A percentile compares a stretch with the other conserved stretches of the same genome.
Conservation (phyloP, 1,140 invertebrate species). For the Plodia interpunctella region DNA sequence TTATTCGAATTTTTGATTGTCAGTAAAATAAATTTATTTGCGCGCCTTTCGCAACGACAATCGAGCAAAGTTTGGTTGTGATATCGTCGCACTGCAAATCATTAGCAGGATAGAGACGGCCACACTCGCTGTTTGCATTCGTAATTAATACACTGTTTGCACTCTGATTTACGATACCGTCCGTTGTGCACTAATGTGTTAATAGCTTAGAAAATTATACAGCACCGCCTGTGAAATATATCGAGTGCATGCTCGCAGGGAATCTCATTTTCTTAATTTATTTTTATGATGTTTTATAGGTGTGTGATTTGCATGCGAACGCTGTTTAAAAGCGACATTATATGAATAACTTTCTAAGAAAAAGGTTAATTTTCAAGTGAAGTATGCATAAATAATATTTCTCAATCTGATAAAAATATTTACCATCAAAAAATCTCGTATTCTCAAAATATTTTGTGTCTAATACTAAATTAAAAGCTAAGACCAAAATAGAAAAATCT, state of each 20-base stretch:
- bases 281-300: neutral
- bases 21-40: neutral
- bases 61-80: neutral
- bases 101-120: slow-evolving; percentile 71
- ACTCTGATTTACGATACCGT: slow-evolving; percentile 71
- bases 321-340: no score
- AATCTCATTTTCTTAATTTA: neutral
- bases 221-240: neutral
- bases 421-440: no score
- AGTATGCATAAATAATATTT: no score
- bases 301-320: neutral
- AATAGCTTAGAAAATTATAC: slow-evolving; percentile 65
- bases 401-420: no score
- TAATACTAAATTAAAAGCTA: neutral
- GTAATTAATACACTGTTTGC: slow-evolving; percentile 76
- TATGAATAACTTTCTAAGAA: no score
- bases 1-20: no score
- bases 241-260: neutral
- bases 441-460: no score
- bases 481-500: neutral
- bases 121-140: slow-evolving; percentile 74
- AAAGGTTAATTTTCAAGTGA: no score
- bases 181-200: slow-evolving; percentile 64
- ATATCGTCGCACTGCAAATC: slow-evolving; percentile 60
- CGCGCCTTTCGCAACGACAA: no score